These are phyloP conservation scores for Zosterops hypoxanthus DNA, from an alignment of 2,113 vertebrate genomes.

Conservation along the genomic window DNA sequence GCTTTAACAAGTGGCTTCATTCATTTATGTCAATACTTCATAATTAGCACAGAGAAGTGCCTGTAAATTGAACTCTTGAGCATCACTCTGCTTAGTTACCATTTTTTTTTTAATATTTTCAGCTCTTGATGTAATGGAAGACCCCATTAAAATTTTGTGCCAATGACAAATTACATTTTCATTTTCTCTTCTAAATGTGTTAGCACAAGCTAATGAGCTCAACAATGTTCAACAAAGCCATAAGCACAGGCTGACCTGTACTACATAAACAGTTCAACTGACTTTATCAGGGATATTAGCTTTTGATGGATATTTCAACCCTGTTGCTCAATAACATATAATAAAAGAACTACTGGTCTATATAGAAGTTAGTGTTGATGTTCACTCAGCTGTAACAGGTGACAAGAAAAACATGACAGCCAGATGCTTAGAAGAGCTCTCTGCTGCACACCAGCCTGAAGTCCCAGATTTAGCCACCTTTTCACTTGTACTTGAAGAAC, in stretches of 20 bases:
- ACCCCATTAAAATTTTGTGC: slow-evolving; percentile 5
- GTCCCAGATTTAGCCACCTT: neutral
- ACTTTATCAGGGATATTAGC: neutral
- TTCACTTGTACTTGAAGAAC: neutral
- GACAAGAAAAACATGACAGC: neutral
- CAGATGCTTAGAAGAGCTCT: neutral
- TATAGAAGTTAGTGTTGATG: neutral
- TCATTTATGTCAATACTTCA: slow-evolving; percentile 69
- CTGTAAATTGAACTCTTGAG: slow-evolving; percentile 65
- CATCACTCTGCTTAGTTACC: slow-evolving; percentile 33
- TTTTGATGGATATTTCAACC: neutral
- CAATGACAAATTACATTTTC: slow-evolving; percentile 28
- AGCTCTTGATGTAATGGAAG: slow-evolving; percentile 42
- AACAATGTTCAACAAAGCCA: neutral
- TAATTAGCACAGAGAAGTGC: slow-evolving; percentile 53
- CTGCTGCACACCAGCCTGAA: neutral
- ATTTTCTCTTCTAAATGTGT: slow-evolving; percentile 8
- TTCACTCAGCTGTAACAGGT: neutral
- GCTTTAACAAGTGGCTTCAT: slow-evolving; percentile 52
- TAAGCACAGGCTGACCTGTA: neutral
- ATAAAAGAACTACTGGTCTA: neutral
- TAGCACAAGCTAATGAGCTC: slow-evolving; percentile 3
- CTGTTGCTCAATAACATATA: neutral
- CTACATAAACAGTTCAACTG: neutral
- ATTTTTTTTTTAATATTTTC: slow-evolving; percentile 9